Evolutionary conservation across 2,797 vertebrate genomes (phyloP).

Genomic region (Pipistrellus pygmaeus): DNA sequence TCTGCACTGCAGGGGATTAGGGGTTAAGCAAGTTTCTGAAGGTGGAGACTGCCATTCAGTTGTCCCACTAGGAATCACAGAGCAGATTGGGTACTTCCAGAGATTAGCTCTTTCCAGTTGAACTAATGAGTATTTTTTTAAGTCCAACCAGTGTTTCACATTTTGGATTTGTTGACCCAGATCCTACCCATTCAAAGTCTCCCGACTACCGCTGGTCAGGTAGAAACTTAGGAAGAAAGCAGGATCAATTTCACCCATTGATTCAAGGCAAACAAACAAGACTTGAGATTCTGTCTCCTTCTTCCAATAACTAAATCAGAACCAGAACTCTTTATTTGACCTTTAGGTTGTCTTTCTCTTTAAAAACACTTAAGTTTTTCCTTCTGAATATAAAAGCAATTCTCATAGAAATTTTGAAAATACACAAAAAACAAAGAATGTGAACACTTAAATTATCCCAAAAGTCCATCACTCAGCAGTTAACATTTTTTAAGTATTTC

Average conservation of each 20-base stretch:
- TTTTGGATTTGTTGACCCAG: conserved; percentile 46
- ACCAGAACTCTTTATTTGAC: not conserved
- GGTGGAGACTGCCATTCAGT: conserved; percentile 45
- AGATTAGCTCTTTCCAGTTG: conserved; percentile 56
- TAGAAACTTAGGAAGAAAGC: not conserved
- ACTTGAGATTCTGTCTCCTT: not conserved
- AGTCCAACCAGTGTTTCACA: conserved; percentile 39
- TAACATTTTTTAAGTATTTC: conserved; percentile 58
- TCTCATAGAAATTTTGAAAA: conserved; percentile 19
- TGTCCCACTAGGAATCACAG: conserved; percentile 72
- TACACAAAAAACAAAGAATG: not conserved
- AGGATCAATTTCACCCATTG: not conserved
- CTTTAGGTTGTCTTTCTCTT: not conserved
- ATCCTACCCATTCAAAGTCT: conserved; percentile 6
- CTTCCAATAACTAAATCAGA: not conserved
- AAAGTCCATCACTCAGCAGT: not conserved
- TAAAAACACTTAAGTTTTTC: not conserved
- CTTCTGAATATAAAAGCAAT: conserved; percentile 9
- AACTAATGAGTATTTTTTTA: conserved; percentile 54
- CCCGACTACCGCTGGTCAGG: not conserved
- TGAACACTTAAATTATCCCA: not conserved
- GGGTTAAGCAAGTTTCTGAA: conserved; percentile 69
- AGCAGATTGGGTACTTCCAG: conserved; percentile 68
- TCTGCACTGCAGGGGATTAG: conserved; percentile 61
- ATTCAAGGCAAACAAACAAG: not conserved